Evolutionary conservation across 35 echinoderm and acorn worm species (phyloP), one percentile per base, ranked within the genome.

Genomic region (Patiria miniata): DNA sequence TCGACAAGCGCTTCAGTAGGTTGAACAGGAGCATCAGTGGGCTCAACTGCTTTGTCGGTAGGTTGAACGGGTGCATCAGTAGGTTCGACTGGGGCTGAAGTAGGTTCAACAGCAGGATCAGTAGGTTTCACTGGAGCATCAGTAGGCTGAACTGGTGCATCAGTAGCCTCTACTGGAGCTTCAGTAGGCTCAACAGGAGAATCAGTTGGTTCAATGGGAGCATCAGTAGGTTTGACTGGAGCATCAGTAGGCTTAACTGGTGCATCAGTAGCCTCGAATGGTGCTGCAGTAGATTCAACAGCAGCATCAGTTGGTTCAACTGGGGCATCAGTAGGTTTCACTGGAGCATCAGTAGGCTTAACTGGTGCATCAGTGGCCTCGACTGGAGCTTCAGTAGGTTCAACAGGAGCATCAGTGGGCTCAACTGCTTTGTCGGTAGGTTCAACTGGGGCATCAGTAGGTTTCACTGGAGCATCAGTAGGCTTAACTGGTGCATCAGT

Each of bases 401-500:
- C n/a, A n/a, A n/a, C n/a, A n/a, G n/a, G n/a, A n/a, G n/a, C n/a
- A n/a, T n/a, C 60, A 68, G 60, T 68, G 1, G 60, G n/a, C 8
- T 28, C 1, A 23, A 33, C 60, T 68, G 15, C 15, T 1, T 17
- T 26, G 7, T 7, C 21, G 22, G 60, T 68, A 21, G 60, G 2
- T 68, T 28, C 16, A n/a, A 68, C 21, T n/a, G 60, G 60, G 23
- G 60, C 60, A 68, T 68, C 60, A 68, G 60, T 68, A 68, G 60
- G 4, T 32, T 32, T 21, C 18, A 69, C 26, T 14, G 65, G 65
- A 36, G 18, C 65, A 73, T 73, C 65, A 36, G 65, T 73, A 21
- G 60, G 21, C 23, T 68, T 3, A 22, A 68, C 32, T 22, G 60
- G n/a, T 68, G 60, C 2, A 7, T 28, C 60, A 68, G 32, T 33